phyloP scores from a whole-genome alignment of 53 echinoderm and acorn worm species.

The Holothuria leucospilota region DNA sequence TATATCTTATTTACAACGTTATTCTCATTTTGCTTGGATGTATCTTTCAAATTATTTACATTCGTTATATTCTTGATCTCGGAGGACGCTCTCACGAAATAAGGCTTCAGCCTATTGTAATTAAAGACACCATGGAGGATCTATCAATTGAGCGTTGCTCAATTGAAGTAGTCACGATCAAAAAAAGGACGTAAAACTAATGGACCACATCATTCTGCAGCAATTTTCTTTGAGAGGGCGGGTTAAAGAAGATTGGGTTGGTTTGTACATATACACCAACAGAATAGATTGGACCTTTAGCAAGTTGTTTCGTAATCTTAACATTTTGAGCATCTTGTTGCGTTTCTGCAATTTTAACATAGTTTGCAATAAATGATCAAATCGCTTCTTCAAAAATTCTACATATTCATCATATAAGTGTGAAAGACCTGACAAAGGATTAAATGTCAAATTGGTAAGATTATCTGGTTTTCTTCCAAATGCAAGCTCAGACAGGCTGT shows the following conservation, averaged over 20 bases:
- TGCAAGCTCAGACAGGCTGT: slow-evolving; percentile 18
- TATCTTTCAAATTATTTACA: neutral
- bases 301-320: neutral
- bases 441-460: slow-evolving; percentile 6
- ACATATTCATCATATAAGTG: slow-evolving; percentile 21
- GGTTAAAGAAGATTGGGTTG: neutral
- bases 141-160: too few relatives aligned
- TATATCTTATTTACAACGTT: too few relatives aligned
- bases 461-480: slow-evolving; percentile 43
- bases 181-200: slow-evolving; percentile 23
- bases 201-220: slow-evolving; percentile 25
- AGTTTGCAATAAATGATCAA: slow-evolving; percentile 15
- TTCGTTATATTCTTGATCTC: neutral
- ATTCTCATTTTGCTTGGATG: too few relatives aligned
- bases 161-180: too few relatives aligned
- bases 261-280: neutral
- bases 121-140: too few relatives aligned
- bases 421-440: slow-evolving; percentile 34
- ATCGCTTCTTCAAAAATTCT: slow-evolving; percentile 13
- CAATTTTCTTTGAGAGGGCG: too few relatives aligned
- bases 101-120: too few relatives aligned
- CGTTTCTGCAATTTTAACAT: slow-evolving; percentile 30
- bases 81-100: too few relatives aligned
- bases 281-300: slow-evolving; percentile 24
- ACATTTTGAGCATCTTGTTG: neutral